Evolutionary conservation across 2,888 invertebrate genomes (phyloP).

Genomic region (Polia nebulosa): DNA sequence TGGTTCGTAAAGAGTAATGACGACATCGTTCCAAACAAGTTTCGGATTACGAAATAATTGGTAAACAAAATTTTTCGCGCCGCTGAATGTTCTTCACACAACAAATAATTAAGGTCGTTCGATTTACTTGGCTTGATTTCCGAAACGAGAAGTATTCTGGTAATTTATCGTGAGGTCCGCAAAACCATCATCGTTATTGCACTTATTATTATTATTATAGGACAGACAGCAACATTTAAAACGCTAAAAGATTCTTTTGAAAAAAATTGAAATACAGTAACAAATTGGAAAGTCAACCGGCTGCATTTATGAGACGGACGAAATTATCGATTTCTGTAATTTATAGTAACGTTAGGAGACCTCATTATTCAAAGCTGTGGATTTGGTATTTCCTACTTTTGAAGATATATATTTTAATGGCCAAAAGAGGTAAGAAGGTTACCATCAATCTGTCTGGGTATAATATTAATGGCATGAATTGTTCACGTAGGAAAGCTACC

Average conservation of each 20-base stretch:
- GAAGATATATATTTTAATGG: constrained; percentile 40
- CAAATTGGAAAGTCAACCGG: constrained; percentile 35
- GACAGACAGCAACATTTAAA: not conserved
- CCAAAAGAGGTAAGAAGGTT: constrained; percentile 32
- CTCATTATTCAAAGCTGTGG: constrained; percentile 39
- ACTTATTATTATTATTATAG: not conserved
- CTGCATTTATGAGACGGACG: constrained; percentile 52
- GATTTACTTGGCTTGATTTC: constrained; percentile 69
- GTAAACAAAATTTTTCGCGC: constrained; percentile 80
- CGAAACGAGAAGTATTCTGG: constrained; percentile 64
- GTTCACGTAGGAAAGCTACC: constrained; percentile 9
- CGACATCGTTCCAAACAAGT: constrained; percentile 75
- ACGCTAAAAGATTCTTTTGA: not conserved
- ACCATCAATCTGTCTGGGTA: not conserved
- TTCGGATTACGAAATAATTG: constrained; percentile 80
- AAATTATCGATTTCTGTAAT: constrained; percentile 43
- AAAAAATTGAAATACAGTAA: constrained; percentile 11
- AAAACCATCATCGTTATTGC: not conserved
- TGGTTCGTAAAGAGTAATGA: constrained; percentile 67
- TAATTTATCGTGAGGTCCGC: constrained; percentile 10
- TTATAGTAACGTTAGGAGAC: constrained; percentile 60
- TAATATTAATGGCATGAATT: constrained; percentile 1
- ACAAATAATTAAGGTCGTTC: constrained; percentile 76
- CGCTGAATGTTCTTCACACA: constrained; percentile 74
- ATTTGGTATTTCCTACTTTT: constrained; percentile 50